Base-by-base conservation (phyloP, 2,888 invertebrate genomes). In the Rotaria macrura region DNA sequence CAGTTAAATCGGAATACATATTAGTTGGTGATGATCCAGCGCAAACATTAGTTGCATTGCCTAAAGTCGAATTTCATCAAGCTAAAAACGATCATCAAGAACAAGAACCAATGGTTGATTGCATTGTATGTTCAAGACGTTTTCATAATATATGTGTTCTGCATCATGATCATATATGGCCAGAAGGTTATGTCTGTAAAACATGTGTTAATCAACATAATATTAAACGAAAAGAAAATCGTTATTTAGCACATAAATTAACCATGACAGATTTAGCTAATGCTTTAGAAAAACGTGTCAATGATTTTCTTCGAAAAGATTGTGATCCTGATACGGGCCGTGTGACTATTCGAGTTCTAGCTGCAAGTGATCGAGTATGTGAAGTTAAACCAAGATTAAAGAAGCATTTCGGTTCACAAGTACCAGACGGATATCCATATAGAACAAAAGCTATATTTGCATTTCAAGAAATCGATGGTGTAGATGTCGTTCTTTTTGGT, bases 401-500 rank as follows among this genome's bases (percentile, higher is more conserved):
- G n/a, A 57, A 54, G 23, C 72, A 85, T 17, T 85, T 85, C 29
- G 74, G 83, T 20, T n/a, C 54, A 52, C 84, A 85, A 55, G 93
- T 98, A 92, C 93, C 94, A 87, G 93, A 94, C 12, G 95, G 95
- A 90, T 99, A 98, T 92, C 97, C 98, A 12, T 99, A 97, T 92
- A 93, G 96, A 88, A 96, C 99, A 87, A 99, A 99, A 92, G 98
- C 99, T 23, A 92, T 99, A 88, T 99, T 99, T 92, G 99, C 99
- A 86, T 99, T 99, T 92, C 98, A 99, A 92, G 97, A 99, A 90
- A 95, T 99, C 85, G 97, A 99, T 90, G 98, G 98, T 84, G 94
- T 95, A 83, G 99, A 99, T 92, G 96, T 99, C 23, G 99, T 98
- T 92, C 98, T 99, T 93, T 99, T 99, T 92, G 99, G 99, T 88